Conservation (phyloP, 2,797 vertebrate genomes). For the Etheostoma nigrum region DNA sequence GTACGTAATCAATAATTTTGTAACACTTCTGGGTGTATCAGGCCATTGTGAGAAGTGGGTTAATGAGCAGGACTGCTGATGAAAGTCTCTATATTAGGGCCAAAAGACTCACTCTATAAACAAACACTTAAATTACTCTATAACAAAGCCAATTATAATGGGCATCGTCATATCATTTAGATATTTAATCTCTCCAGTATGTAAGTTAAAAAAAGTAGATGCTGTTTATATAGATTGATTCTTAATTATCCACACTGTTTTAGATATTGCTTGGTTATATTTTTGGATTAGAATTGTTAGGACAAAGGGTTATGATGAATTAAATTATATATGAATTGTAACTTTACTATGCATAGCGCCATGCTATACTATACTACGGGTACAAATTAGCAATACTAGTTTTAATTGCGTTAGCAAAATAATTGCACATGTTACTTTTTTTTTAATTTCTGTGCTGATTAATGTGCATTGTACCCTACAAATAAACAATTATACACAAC, state of each 20-base stretch:
- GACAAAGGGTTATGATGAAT: not conserved
- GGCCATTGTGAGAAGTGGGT: not conserved
- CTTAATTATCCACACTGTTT: not conserved
- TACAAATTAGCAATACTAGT: no score
- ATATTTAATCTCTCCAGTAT: not conserved
- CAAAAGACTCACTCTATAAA: not conserved
- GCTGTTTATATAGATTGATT: not conserved
- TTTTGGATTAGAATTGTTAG: not conserved
- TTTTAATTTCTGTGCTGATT: not conserved
- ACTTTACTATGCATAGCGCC: not conserved
- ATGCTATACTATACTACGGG: not conserved
- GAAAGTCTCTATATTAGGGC: constrained; percentile 7
- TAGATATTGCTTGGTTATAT: not conserved
- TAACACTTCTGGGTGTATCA: not conserved
- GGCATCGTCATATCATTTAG: not conserved
- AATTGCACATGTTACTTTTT: not conserved
- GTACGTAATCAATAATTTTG: not conserved
- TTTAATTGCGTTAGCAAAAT: no score
- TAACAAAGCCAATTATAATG: not conserved
- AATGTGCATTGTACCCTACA: not conserved
- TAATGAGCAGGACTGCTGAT: not conserved
- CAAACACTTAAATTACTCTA: not conserved
- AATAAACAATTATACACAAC: not conserved
- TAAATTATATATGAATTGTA: not conserved
- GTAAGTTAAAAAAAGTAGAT: not conserved